A percentile compares a stretch with the other conserved stretches of the same genome.
phyloP scores from a whole-genome alignment of 2,797 vertebrate genomes.

The Gobionotothen gibberifrons region DNA sequence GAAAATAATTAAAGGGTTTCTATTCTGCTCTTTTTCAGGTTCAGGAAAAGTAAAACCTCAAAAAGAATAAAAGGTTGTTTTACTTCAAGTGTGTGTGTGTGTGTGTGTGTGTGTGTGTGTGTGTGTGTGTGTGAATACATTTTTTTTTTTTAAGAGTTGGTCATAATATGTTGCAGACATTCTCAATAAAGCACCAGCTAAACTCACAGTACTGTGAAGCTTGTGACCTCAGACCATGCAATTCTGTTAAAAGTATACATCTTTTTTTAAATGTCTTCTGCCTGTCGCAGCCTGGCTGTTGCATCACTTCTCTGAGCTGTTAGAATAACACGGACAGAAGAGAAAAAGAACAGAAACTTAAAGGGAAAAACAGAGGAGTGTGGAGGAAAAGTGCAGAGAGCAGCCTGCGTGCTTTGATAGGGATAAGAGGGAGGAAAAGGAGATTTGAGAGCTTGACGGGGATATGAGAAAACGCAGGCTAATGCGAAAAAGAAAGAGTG shows the following conservation, averaged over 20 bases:
- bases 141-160: neutral
- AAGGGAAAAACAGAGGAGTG: neutral
- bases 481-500: slow-evolving; percentile 43
- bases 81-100: no score
- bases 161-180: neutral
- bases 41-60: no score
- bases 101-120: no score
- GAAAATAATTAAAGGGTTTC: no score
- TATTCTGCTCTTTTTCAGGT: no score
- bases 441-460: slow-evolving; percentile 48
- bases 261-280: slow-evolving; percentile 52
- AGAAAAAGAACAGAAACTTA: neutral
- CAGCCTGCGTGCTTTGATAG: slow-evolving; percentile 30
- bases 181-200: neutral
- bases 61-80: no score
- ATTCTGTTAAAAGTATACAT: slow-evolving; percentile 58
- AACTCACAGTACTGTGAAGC: slow-evolving; percentile 11
- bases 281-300: slow-evolving; percentile 46
- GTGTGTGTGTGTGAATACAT: no score
- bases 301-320: slow-evolving; percentile 48
- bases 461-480: slow-evolving; percentile 60
- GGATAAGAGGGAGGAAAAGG: slow-evolving; percentile 37
- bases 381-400: slow-evolving; percentile 24
- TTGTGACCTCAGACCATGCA: slow-evolving; percentile 19
- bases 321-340: slow-evolving; percentile 39